A percentile compares a stretch with the other conserved stretches of the same genome.
Evolutionary conservation across 2,888 invertebrate species (phyloP).

Genomic region (Calameuta pallipes): DNA sequence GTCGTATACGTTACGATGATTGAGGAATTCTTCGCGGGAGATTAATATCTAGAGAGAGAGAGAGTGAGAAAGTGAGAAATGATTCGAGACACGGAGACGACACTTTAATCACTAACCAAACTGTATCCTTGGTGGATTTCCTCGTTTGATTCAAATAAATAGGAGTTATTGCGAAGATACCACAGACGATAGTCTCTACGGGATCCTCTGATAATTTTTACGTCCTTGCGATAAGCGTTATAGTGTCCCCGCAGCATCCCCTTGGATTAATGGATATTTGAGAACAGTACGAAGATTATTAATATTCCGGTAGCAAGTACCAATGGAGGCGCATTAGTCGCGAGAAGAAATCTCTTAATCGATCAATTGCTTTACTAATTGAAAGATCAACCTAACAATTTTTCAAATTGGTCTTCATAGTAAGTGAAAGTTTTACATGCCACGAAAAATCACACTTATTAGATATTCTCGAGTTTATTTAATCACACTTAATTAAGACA

Average conservation of each 20-base stretch:
- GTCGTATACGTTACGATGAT: neutral
- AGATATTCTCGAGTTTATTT: neutral
- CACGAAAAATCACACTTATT: neutral
- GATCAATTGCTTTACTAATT: neutral
- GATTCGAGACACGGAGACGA: neutral
- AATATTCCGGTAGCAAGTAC: neutral
- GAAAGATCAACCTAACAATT: neutral
- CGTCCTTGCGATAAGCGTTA: neutral
- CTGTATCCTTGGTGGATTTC: neutral
- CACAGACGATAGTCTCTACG: neutral
- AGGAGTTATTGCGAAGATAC: neutral
- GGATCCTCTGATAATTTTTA: neutral
- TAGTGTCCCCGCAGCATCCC: neutral
- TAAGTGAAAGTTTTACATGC: no score
- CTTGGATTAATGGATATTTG: neutral
- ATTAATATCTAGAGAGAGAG: neutral
- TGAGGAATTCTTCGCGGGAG: neutral
- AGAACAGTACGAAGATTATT: neutral
- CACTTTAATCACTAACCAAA: neutral
- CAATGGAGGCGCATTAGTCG: neutral
- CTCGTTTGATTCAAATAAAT: neutral
- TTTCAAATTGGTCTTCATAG: neutral
- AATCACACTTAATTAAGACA: neutral
- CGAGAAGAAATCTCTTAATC: neutral
- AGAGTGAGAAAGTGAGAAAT: neutral